Base-by-base conservation (phyloP, 2,888 invertebrate genomes). In the Linnaemya tessellans region DNA sequence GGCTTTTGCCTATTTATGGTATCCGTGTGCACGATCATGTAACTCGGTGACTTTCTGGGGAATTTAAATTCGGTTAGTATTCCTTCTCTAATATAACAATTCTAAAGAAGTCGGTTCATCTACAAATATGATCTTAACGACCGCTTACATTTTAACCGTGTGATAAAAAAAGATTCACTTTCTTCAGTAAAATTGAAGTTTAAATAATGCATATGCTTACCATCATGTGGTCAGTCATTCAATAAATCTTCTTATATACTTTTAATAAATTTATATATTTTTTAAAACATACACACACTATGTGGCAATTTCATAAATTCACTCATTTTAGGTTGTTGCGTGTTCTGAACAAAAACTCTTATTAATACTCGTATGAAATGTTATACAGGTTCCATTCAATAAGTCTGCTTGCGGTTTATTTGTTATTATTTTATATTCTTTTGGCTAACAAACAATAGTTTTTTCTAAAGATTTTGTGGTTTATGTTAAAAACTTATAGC, bases 321-420 rank as follows among this genome's bases (percentile, higher is more conserved):
- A 41, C 30, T n/a, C 7, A 54, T 71, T 25, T 68, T 62, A 13
- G 20, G 18, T 64, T 65, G 46, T 64, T 71, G 64, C 64, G 38
- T 73, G 25, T 67, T 49, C 1, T 56, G 11, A 43, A 20, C 8
- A n/a, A n/a, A n/a, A n/a, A n/a, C n/a, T 22, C n/a, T 51, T 58
- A 30, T 30, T 30, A 3, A 5, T 30, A 41, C n/a, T 41, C 58
- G 41, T 41, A 20, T 68, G 75, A 70, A 64, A 68, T 41, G 56
- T 20, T 54, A 68, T 51, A 77, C 22, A 46, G 38, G 18, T 18
- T 70, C 77, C 70, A 75, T 70, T 82, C 70, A 75, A 62, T 74
- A 74, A 49, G 30, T 56, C 73, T 64, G 25, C 65, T 80, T 81
- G 78, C 8, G 78, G 84, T 75, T 84, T 81, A 74, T 79, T 79